Conservation (phyloP, 2,888 invertebrate genomes). For the Clepsis dumicolana region DNA sequence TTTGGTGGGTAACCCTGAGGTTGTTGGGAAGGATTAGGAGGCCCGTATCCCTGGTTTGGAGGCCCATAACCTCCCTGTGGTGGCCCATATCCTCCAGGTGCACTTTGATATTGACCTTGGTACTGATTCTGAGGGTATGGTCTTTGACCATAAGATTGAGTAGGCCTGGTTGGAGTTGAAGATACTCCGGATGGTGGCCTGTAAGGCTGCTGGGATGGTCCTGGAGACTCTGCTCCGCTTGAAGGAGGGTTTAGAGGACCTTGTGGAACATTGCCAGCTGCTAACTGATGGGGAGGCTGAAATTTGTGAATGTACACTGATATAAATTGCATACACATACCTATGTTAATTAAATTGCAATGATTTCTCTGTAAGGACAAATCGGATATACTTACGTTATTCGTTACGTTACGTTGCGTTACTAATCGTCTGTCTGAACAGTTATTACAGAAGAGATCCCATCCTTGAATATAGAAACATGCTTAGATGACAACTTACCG, state of each 20-base stretch:
- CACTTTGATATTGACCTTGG: slow-evolving; percentile 86
- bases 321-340: background rate
- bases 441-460: background rate
- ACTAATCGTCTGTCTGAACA: background rate
- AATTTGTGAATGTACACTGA: slow-evolving; percentile 57
- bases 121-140: slow-evolving; percentile 90
- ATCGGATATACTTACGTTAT: background rate
- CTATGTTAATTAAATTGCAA: background rate
- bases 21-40: slow-evolving; percentile 87
- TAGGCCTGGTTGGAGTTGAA: slow-evolving; percentile 86
- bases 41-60: slow-evolving; percentile 88
- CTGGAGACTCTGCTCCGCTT: slow-evolving; percentile 70
- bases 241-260: slow-evolving; percentile 72
- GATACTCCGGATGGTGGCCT: slow-evolving; percentile 82
- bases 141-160: slow-evolving; percentile 89
- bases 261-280: slow-evolving; percentile 81
- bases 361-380: background rate
- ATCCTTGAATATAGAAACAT: background rate
- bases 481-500: slow-evolving; percentile 87
- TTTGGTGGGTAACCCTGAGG: slow-evolving; percentile 89
- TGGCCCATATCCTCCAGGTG: slow-evolving; percentile 85
- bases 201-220: slow-evolving; percentile 79
- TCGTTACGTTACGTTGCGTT: no score
- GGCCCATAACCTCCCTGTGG: slow-evolving; percentile 90
- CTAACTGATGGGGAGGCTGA: slow-evolving; percentile 86